phyloP scores from a whole-genome alignment of 2,888 invertebrate species.

The Synanthedon andrenaeformis region DNA sequence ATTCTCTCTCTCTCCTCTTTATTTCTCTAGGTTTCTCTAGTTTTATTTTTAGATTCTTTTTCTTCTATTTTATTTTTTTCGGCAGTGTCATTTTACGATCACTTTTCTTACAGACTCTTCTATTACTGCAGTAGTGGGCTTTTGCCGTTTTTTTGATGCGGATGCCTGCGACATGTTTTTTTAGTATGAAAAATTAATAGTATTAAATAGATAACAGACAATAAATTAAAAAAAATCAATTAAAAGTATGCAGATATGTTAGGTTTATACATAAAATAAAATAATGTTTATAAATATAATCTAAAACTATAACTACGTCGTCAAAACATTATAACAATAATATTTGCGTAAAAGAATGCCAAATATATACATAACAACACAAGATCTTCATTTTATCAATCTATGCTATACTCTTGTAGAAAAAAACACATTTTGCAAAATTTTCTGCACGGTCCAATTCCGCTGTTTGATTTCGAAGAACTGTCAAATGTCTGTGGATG shows the following conservation, averaged over 20 bases:
- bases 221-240: not conserved
- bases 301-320: not conserved
- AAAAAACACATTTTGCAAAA: not conserved
- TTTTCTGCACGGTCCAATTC: not conserved
- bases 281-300: not conserved
- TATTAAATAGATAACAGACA: not conserved
- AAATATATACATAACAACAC: not conserved
- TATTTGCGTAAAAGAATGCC: too few relatives aligned
- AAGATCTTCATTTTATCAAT: not conserved
- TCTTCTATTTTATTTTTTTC: slow-evolving; percentile 4
- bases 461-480: not conserved
- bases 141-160: slow-evolving; percentile 8
- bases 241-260: not conserved
- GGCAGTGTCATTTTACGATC: slow-evolving; percentile 5
- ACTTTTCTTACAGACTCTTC: slow-evolving; percentile 4
- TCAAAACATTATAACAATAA: too few relatives aligned
- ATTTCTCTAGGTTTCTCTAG: not conserved
- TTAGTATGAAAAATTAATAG: not conserved
- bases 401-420: not conserved
- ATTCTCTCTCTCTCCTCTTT: too few relatives aligned
- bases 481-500: not conserved
- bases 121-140: slow-evolving; percentile 7
- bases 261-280: too few relatives aligned
- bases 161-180: slow-evolving; percentile 4
- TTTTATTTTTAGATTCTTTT: slow-evolving; percentile 1